These are phyloP conservation scores for Sebastes cheni DNA, from an alignment of 2,797 vertebrate species.

Conservation along the genomic window DNA sequence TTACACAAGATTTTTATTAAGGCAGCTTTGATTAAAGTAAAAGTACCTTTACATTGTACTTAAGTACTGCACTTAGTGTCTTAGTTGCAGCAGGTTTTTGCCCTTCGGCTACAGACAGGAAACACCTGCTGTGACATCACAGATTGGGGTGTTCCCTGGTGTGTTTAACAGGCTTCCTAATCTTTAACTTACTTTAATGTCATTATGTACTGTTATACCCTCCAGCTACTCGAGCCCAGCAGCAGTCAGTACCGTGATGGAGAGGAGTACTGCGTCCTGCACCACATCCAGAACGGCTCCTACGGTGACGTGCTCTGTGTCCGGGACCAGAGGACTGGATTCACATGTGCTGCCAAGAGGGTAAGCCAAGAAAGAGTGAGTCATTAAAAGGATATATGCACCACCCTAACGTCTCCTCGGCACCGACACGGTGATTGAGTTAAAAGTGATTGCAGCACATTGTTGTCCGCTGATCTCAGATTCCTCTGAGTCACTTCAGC, in stretches of 20 bases:
- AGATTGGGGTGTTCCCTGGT: neutral
- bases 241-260: conserved; percentile 88
- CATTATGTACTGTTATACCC: neutral
- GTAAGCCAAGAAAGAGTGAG: conserved; percentile 72
- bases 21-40: neutral
- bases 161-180: neutral
- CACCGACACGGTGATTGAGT: neutral
- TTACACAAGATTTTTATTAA: neutral
- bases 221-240: conserved; percentile 86
- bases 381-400: neutral
- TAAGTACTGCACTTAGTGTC: neutral
- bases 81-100: neutral
- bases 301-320: conserved; percentile 94
- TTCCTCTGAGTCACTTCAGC: conserved; percentile 88
- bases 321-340: conserved; percentile 88
- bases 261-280: conserved; percentile 85
- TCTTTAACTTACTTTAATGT: neutral
- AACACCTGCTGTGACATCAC: neutral
- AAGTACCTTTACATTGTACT: neutral
- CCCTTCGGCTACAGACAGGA: neutral
- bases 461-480: conserved; percentile 71
- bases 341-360: conserved; percentile 93
- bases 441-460: neutral
- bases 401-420: neutral
- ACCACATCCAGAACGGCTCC: conserved; percentile 89